phyloP scores from a whole-genome alignment of 2,113 vertebrate species.

The Cyanoramphus novaezelandiae region DNA sequence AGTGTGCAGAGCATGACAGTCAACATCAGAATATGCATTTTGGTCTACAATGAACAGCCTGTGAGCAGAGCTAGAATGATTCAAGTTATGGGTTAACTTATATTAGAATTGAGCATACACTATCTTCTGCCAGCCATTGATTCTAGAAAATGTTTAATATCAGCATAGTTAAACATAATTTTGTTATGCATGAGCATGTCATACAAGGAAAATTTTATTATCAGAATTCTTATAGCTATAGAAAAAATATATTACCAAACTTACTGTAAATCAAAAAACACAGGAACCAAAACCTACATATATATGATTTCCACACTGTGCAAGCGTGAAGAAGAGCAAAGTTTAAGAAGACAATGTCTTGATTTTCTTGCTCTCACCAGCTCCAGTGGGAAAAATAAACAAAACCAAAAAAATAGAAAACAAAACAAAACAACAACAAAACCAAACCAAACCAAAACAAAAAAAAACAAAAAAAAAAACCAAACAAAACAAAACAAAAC shows the following conservation, averaged over 20 bases:
- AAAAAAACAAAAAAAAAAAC: too few relatives aligned
- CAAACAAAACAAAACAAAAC: too few relatives aligned
- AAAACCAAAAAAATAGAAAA: too few relatives aligned
- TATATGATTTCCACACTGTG: not conserved
- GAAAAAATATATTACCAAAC: not conserved
- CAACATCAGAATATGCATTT: not conserved
- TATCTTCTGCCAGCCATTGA: not conserved
- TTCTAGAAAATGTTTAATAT: not conserved
- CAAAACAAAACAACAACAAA: not conserved
- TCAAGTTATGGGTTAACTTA: not conserved
- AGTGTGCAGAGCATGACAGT: not conserved
- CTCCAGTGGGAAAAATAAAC: not conserved
- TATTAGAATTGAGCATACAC: not conserved
- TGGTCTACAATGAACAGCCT: not conserved
- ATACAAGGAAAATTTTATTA: not conserved
- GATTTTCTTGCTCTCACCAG: not conserved
- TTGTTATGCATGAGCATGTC: not conserved
- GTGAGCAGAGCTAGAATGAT: rapidly evolving
- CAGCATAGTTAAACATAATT: not conserved
- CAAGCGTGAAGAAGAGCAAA: not conserved
- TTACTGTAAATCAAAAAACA: not conserved
- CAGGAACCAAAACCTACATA: not conserved
- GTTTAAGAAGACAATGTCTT: not conserved
- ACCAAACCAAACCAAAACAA: not conserved
- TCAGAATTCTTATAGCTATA: not conserved